Conservation (phyloP, 2,113 vertebrate species). For the Ptilonorhynchus violaceus region DNA sequence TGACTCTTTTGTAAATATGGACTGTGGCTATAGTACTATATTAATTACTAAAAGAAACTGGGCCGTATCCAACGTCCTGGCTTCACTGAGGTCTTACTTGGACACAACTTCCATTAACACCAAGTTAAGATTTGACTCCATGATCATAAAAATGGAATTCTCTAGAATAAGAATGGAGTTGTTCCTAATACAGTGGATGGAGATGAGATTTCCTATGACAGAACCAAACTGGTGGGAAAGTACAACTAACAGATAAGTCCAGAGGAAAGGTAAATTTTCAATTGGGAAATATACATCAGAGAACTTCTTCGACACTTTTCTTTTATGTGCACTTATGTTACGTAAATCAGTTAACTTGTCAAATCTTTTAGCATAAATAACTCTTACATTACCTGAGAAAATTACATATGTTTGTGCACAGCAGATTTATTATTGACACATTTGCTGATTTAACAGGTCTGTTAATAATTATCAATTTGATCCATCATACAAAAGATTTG, state of each 20-base stretch:
- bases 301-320: background rate
- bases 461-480: slow-evolving; percentile 5
- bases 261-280: slow-evolving; percentile 9
- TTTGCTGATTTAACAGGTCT: slow-evolving; percentile 13
- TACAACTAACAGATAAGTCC: background rate
- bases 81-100: background rate
- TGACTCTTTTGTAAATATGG: slow-evolving; percentile 44
- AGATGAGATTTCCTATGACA: background rate
- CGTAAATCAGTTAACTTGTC: slow-evolving; percentile 4
- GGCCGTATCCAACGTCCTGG: background rate
- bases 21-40: background rate
- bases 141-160: background rate
- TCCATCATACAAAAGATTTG: background rate
- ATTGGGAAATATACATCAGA: background rate
- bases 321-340: background rate
- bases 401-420: background rate
- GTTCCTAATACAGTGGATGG: background rate
- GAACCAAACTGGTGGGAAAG: background rate
- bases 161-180: background rate
- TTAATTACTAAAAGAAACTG: slow-evolving; percentile 30
- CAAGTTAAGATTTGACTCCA: background rate
- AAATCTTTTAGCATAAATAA: background rate
- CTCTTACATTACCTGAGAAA: background rate
- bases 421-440: background rate
- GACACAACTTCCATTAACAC: background rate